Evolutionary conservation across 2,113 vertebrate species (phyloP), one percentile per base, ranked within the genome.

Genomic region (Corythoichthys haematopterus): DNA sequence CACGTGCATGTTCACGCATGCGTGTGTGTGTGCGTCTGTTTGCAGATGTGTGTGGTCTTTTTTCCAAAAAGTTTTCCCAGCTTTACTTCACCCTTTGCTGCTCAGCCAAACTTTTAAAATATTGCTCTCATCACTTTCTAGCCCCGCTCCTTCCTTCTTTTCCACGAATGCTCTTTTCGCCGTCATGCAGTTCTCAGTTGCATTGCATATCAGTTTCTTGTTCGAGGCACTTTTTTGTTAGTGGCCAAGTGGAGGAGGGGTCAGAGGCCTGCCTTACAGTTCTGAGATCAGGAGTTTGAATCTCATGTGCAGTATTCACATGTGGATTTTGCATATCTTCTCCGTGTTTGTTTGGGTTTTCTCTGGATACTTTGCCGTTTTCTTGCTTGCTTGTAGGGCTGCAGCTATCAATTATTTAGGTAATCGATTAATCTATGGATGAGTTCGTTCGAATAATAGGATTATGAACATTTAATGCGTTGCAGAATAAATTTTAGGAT

Each of bases 71-170:
- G 71, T 74, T 65, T 67, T 76, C 62, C 64, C 77, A 72, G 65
- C 59, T 66, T 61, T 66, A 76, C 75, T 76, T 50, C 69, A 82
- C 77, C 70, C 28, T 47, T 60, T 80, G 46, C 69, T 77, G 70
- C 75, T 79, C 79, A 80, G 77, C 71, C 75, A 85, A 79, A 83
- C 74, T 64, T 83, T 69, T 57, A 77, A 82, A 82, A 82, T 80
- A 81, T 82, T 58, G 43, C 65, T 71, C 43, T 83, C 65, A 60
- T 66, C 74, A 74, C 79, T 78, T 86, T 77, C 68, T 69, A 15
- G 10, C 13, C 47, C 47, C 53, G 55, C 56, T 69, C 68, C 35
- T 13, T 43, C 53, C 13, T n/a, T 48, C 4, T 45, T 12, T 37
- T 50, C 64, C 4, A 9, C 68, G 57, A 45, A 20, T 66, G 47